phyloP scores from a whole-genome alignment of 2,888 invertebrate species.

The Acanthosepion pharaonis region DNA sequence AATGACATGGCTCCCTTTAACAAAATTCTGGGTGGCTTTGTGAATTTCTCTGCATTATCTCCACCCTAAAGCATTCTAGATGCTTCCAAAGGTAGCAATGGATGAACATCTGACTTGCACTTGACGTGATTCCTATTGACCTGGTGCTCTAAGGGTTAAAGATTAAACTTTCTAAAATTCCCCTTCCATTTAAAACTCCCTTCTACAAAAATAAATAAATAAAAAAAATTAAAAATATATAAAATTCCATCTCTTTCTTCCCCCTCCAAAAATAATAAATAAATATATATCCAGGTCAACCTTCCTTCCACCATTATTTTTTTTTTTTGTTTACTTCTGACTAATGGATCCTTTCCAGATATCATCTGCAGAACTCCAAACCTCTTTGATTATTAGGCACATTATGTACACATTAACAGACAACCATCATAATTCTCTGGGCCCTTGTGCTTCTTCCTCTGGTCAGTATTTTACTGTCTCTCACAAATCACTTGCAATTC shows the following conservation, averaged over 20 bases:
- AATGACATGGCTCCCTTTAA: conserved; percentile 21
- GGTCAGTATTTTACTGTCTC: not conserved
- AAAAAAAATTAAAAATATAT: too few species aligned
- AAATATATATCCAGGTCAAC: not conserved
- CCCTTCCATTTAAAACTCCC: not conserved
- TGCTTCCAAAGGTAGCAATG: conserved; percentile 33
- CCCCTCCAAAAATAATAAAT: not conserved
- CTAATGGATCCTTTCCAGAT: not conserved
- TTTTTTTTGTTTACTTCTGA: not conserved
- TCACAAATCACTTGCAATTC: not conserved
- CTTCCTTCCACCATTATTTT: not conserved
- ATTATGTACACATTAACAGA: not conserved
- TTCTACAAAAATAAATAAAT: too few species aligned
- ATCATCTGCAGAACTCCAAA: not conserved
- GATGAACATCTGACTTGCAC: conserved; percentile 20
- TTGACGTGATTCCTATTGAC: not conserved
- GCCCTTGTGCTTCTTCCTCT: not conserved
- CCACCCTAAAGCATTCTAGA: conserved; percentile 8
- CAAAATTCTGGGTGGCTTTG: not conserved
- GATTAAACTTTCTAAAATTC: not conserved
- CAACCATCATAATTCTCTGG: not conserved
- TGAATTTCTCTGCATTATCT: not conserved
- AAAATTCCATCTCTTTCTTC: too few species aligned
- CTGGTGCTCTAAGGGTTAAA: conserved; percentile 25
- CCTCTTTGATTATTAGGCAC: not conserved